A percentile compares a stretch with the other conserved stretches of the same genome.
phyloP scores from a whole-genome alignment of 2,888 invertebrate genomes.

The Apodemia zela region DNA sequence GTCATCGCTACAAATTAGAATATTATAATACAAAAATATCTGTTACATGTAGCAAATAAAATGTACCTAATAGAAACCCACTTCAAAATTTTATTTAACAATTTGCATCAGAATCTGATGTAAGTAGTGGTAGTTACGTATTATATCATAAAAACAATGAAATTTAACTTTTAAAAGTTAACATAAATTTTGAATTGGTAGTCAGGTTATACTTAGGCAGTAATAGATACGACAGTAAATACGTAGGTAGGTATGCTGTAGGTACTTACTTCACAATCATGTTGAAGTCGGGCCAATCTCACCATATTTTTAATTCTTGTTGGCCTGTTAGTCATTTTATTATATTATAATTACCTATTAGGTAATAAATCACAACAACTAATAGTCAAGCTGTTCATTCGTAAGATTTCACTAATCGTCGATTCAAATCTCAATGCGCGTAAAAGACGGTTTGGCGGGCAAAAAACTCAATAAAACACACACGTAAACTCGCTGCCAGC shows the following conservation, averaged over 20 bases:
- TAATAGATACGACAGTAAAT: constrained; percentile 9
- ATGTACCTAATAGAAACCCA: constrained; percentile 9
- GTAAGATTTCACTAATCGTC: constrained; percentile 9
- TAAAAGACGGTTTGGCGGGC: constrained; percentile 9
- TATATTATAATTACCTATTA: constrained; percentile 9
- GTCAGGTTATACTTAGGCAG: constrained; percentile 9
- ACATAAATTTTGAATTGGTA: constrained; percentile 9
- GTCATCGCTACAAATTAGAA: constrained; percentile 9
- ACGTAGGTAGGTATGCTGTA: constrained; percentile 9
- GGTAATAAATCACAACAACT: constrained; percentile 9
- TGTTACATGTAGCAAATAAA: constrained; percentile 9
- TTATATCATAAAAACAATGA: constrained; percentile 7
- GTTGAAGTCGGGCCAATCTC: constrained; percentile 9
- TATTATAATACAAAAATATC: constrained; percentile 7
- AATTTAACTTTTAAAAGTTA: constrained; percentile 9
- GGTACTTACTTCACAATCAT: constrained; percentile 9
- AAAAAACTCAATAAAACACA: constrained; percentile 9
- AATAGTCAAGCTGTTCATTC: constrained; percentile 9
- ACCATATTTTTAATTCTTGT: constrained; percentile 9
- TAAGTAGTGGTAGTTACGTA: constrained; percentile 8
- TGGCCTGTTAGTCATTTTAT: constrained; percentile 9
- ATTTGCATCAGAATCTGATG: constrained; percentile 9
- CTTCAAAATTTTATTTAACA: constrained; percentile 9
- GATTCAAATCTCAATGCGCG: constrained; percentile 9
- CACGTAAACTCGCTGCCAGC: constrained; percentile 9